Evolutionary conservation across 2,797 vertebrate species (phyloP).

Genomic region (Epinephelus awoara): DNA sequence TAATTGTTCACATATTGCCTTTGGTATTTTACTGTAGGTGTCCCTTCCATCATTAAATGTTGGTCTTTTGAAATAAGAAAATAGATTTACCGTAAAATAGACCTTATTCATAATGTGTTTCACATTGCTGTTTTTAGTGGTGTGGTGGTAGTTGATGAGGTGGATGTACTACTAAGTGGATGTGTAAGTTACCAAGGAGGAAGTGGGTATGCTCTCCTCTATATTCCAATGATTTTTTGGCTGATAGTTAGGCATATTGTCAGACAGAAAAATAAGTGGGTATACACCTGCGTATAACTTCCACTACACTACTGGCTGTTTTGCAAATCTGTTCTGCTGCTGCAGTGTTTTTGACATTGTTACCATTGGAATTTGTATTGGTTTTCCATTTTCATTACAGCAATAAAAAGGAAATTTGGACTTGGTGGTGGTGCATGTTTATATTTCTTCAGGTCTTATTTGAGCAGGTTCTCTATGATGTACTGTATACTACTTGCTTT

Average conservation of each 20-base stretch:
- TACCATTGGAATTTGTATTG: not conserved
- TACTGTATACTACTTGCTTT: not conserved
- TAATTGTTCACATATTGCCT: not conserved
- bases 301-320: not conserved
- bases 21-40: not conserved
- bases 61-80: not conserved
- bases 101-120: constrained; percentile 1
- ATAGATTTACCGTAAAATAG: not conserved
- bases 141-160: too few relatives aligned
- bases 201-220: too few relatives aligned
- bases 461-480: not conserved
- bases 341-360: not conserved
- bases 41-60: too few relatives aligned
- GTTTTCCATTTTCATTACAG: not conserved
- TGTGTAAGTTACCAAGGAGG: too few relatives aligned
- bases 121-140: not conserved
- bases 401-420: not conserved
- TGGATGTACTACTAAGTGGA: too few relatives aligned
- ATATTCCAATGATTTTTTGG: too few relatives aligned
- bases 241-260: too few relatives aligned
- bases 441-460: not conserved
- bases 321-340: not conserved
- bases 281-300: too few relatives aligned
- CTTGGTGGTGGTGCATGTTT: too few relatives aligned
- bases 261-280: too few relatives aligned